Conservation (phyloP, 2,797 vertebrate genomes). For the Rhincodon typus region DNA sequence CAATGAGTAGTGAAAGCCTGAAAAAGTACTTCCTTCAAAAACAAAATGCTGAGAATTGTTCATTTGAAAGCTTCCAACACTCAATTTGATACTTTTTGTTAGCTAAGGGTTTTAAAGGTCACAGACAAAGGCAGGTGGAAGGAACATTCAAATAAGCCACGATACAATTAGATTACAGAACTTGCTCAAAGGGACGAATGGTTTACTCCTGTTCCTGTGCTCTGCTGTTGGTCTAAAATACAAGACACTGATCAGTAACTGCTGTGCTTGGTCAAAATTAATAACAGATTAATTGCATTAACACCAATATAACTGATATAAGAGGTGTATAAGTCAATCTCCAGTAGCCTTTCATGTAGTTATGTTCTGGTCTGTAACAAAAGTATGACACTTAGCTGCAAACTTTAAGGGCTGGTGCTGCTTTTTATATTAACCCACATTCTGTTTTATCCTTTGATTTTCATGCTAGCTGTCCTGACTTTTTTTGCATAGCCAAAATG, state of each 20-base stretch:
- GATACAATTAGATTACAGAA: neutral
- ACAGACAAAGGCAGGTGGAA: too few relatives aligned
- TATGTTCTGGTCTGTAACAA: neutral
- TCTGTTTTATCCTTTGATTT: neutral
- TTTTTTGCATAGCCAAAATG: neutral
- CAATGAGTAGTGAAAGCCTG: neutral
- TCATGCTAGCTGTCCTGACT: neutral
- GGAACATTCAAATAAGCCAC: too few relatives aligned
- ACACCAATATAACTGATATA: neutral
- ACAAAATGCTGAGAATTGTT: too few relatives aligned
- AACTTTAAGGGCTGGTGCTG: neutral
- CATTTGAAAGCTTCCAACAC: neutral
- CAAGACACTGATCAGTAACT: neutral
- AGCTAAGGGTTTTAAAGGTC: neutral
- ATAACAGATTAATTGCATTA: neutral
- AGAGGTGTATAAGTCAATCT: neutral
- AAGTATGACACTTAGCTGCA: neutral
- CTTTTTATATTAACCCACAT: neutral
- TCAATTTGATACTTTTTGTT: neutral
- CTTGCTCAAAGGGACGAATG: neutral
- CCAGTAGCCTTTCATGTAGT: neutral
- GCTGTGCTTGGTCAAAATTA: too few relatives aligned
- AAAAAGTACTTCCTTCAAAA: too few relatives aligned
- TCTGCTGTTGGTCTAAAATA: neutral
- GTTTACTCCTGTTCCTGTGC: neutral